Evolutionary conservation across 1,140 invertebrate species (phyloP).

Genomic region (Eupeodes corollae): DNA sequence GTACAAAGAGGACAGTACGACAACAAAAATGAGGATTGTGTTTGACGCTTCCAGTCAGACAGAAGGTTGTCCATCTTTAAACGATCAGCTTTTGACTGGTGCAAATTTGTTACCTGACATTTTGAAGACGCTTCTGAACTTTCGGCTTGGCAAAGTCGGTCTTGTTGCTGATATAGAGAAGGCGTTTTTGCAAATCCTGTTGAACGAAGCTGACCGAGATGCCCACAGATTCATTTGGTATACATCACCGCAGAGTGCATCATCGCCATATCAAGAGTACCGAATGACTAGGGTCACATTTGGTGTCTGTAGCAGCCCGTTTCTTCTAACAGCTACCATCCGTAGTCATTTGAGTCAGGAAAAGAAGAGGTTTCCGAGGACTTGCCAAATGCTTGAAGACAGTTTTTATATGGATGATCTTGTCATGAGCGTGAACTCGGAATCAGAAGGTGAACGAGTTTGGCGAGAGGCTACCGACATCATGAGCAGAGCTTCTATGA

Average conservation of each 20-base stretch:
- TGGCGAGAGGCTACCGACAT: background rate
- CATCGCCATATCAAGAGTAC: background rate
- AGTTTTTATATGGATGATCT: constrained; percentile 1
- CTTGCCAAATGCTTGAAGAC: background rate
- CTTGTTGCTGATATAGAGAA: constrained; percentile 1
- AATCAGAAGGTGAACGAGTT: background rate
- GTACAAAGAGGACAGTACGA: no score
- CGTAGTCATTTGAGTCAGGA: background rate
- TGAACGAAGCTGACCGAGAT: background rate
- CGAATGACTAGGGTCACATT: constrained; percentile 4
- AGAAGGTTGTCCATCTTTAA: constrained; percentile 1
- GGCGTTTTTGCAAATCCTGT: no score
- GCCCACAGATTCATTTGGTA: background rate
- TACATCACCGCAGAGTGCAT: background rate
- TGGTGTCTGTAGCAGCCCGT: background rate
- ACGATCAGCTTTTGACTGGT: background rate
- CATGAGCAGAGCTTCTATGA: background rate
- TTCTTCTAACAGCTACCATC: background rate
- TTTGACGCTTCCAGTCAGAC: constrained; percentile 25
- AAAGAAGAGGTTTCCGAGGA: background rate
- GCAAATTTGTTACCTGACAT: background rate
- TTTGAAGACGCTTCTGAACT: background rate
- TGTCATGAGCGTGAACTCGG: background rate
- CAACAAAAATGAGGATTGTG: constrained; percentile 23
- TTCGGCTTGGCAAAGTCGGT: background rate